A percentile compares a stretch with the other conserved stretches of the same genome.
phyloP scores from a whole-genome alignment of 2,797 vertebrate species.

The Pagetopsis macropterus region DNA sequence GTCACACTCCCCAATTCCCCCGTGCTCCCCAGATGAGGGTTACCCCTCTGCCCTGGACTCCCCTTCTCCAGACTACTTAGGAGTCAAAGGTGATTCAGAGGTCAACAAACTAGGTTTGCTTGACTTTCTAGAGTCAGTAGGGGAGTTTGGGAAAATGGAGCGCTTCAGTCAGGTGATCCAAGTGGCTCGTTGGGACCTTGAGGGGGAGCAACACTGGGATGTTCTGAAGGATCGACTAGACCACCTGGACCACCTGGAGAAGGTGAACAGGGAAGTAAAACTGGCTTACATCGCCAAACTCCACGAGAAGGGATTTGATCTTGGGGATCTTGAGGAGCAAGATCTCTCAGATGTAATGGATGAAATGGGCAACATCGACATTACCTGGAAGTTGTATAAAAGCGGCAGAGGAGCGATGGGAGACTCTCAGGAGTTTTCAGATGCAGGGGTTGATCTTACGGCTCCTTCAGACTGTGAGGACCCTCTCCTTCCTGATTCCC shows the following conservation, averaged over 20 bases:
- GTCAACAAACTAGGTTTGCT: slow-evolving; percentile 80
- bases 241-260: slow-evolving; percentile 84
- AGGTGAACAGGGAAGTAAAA: slow-evolving; percentile 84
- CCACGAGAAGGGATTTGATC: slow-evolving; percentile 81
- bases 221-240: slow-evolving; percentile 82
- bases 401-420: slow-evolving; percentile 54
- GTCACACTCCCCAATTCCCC: slow-evolving; percentile 52
- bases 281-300: slow-evolving; percentile 78
- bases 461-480: slow-evolving; percentile 85
- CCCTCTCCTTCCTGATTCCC: slow-evolving; percentile 77
- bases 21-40: slow-evolving; percentile 85
- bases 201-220: slow-evolving; percentile 81
- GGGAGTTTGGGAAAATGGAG: slow-evolving; percentile 86
- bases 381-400: slow-evolving; percentile 84
- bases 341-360: slow-evolving; percentile 81
- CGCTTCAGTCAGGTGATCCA: slow-evolving; percentile 85
- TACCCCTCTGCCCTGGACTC: slow-evolving; percentile 84
- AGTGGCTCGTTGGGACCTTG: slow-evolving; percentile 83
- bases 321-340: slow-evolving; percentile 80
- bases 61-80: slow-evolving; percentile 80
- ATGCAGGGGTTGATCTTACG: slow-evolving; percentile 86
- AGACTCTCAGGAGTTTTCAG: slow-evolving; percentile 85
- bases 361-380: slow-evolving; percentile 83
- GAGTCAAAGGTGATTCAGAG: slow-evolving; percentile 75
- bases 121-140: slow-evolving; percentile 84